Evolutionary conservation across 2,113 vertebrate species (phyloP), one percentile per base, ranked within the genome.

Genomic region (Nothocercus nigrocapillus): DNA sequence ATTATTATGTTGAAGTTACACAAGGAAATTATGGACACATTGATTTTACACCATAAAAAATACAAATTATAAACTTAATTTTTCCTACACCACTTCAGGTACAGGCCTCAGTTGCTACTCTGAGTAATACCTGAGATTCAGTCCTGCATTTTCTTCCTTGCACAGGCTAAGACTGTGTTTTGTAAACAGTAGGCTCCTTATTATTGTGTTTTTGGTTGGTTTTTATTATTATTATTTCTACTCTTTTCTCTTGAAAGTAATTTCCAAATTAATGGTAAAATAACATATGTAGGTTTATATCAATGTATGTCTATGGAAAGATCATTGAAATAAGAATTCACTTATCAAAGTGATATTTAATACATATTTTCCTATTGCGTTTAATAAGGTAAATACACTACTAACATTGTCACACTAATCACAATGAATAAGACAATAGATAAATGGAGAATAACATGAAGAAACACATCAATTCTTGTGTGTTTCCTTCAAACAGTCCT

Each of bases 71-170:
- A 86, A 90, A 94, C 79, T 95, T 85, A 7, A 59, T 89, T 78
- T 80, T 93, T 74, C 19, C 20, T 85, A 61, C 44, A 54, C 51
- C 72, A 9, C 63, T 93, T 63, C 58, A 85, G 44, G 42, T 91
- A 82, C 18, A 96, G 94, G 94, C 89, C 87, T 82, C 45, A 34
- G n/a, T 74, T 91, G 44, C n/a, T 78, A 36, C 40, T 67, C 54
- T 62, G 34, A 78, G 34, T 40, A 85, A 16, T 38, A 90, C 47
- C 77, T 80, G 69, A 93, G 42, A 82, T 8, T 45, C 24, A 90
- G 1, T 75, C 38, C 36, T 95, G 62, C 40, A 78, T 91, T 88
- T 51, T 61, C 76, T 74, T 32, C 62, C 34, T 4, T 72, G 2
- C 17, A 20, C 17, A 36, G 53, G 63, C 62, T 66, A 21, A 85